Evolutionary conservation across 2,797 vertebrate genomes (phyloP), one percentile per base, ranked within the genome.

Genomic region (Characodon lateralis): DNA sequence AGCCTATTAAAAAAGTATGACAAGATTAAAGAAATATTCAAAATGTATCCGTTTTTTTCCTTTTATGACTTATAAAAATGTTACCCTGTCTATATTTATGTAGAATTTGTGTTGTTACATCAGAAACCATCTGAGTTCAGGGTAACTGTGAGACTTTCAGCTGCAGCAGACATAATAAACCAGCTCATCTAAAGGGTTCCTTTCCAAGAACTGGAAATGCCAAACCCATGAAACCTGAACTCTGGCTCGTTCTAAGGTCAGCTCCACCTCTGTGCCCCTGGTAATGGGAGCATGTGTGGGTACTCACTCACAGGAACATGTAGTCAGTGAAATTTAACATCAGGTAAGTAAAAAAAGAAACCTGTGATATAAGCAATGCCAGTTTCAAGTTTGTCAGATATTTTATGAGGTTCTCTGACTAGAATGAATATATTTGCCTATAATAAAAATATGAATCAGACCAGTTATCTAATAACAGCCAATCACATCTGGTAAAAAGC

Each of bases 161-260:
- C 31, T 74, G 9, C 70, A 80, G 48, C 31, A 18, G 63, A 72
- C 53, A 66, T 18, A 28, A 55, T 24, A 71, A 28, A 24, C 55
- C 71, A 71, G 69, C 46, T 77, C 16, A 20, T 50, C 31, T 14
- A 56, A 26, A 74, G 50, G 39, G 77, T 76, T 56, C 51, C 16
- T 66, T 20, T 76, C 9, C 1, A 20, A 73, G 43, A 78, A 87
- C 18, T 77, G 53, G 82, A 90, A 91, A 92, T 88, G 82, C 89
- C 78, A 91, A 74, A 85, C 69, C 74, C 63, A 55, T 89, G 90
- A 93, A 93, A 94, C 70, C 48, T 84, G 78, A 93, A 86, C 83
- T 78, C 16, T 2, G 0, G 69, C 61, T 61, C 75, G 76, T 78
- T 83, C 75, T 88, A 78, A 85, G 66, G 84, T 79, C 68, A 84